Evolutionary conservation across 2,888 invertebrate genomes (phyloP), one percentile per base, ranked within the genome.

Genomic region (Ceramica pisi): DNA sequence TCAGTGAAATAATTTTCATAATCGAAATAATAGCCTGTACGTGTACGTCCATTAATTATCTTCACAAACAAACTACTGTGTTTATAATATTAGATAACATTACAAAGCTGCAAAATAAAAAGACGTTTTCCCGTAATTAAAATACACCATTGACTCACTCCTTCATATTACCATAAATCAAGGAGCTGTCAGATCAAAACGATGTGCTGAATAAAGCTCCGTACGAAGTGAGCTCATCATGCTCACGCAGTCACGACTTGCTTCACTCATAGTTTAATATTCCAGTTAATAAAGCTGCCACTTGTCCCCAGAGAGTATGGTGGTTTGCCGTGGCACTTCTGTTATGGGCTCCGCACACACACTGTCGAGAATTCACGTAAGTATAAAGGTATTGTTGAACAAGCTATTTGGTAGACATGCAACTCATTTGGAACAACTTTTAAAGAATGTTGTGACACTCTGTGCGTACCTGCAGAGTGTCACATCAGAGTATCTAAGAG

Each of bases 331-430:
- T 90, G 67, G 90, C 90, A 66, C 80, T 94, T 75, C 86, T 95
- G 69, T 80, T 93, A 74, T 92, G 92, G 90, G 86, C 88, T 31
- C 91, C 91, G 51, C 88, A 90, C 82, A 83, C 90, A 85, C 89
- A 92, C 72, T 88, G 92, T 80, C 89, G 93, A 75, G 92, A 95
- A 84, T 92, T 94, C 85, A 95, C 95, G 95, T 95, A 83, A 95
- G 95, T 94, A 89, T 48, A 23, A 1, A 50, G n/a, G 31, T 67
- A 69, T n/a, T 44, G 10, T 4, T 2, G 5, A 64, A 35, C 35
- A 41, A 65, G 9, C 6, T 55, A 14, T 26, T 50, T 41, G 21
- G 12, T 74, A 12, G 19, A 7, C 50, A 14, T 19, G 7, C 31
- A 44, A 7, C 5, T 56, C 31, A 14, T 14, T 21, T 16, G 12